Evolutionary conservation across 2,113 vertebrate species (phyloP), one percentile per base, ranked within the genome.

Genomic region (Campylomormyrus numenius): DNA sequence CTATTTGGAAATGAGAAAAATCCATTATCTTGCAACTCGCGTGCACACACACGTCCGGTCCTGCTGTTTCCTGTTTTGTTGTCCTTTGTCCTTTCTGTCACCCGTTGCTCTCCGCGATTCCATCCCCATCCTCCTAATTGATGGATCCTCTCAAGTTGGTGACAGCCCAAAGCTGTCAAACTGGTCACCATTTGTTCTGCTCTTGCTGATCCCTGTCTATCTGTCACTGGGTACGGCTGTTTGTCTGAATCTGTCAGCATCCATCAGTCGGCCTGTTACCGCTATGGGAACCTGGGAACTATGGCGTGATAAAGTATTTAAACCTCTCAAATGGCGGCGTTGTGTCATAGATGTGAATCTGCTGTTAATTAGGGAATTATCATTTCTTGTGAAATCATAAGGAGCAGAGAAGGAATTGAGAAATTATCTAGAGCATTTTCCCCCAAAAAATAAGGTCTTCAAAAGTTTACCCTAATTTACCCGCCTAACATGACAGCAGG

Each of bases 231-330:
- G 87, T 85, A 90, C 58, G 91, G 85, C 90, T 89, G 91, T 88
- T 89, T 91, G 90, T 91, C 9, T 53, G 94, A 93, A 92, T 48
- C 88, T 92, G 88, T 92, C 93, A 93, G 35, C 58, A 88, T 85
- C 92, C 90, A 94, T 91, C 93, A 91, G 88, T 92, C 91, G 77
- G 87, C 92, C 89, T 86, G n/a, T 74, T 24, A 13, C 46, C 83
- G 88, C 31, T 4, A 15, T 58, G 74, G 87, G 85, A 74, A 89
- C 19, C 83, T 70, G 85, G 84, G 86, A n/a, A n/a, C 92, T 91
- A 89, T 50, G 39, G 88, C 91, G 91, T 91, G 90, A 91, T 58
- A 87, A 93, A 92, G 88, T 62, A 88, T 87, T 90, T 85, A 85
- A 35, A 87, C 88, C 77, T 49, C 70, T 70, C n/a, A 85, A 93